Conservation (phyloP, 2,113 vertebrate genomes). For the Dunckerocampus dactyliophorus region DNA sequence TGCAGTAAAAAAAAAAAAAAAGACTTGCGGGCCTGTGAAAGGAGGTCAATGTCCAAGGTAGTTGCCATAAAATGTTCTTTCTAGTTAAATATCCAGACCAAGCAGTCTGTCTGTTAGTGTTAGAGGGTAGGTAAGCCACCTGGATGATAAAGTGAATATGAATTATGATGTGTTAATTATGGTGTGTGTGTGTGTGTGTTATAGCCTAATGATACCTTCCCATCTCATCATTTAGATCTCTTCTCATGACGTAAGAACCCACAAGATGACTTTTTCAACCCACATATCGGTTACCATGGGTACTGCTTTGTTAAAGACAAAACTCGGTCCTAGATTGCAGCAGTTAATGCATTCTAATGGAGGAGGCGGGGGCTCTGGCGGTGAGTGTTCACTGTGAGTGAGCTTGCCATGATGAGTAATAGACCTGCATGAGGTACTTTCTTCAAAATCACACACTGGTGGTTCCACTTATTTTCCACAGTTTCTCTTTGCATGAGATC, state of each 20-base stretch:
- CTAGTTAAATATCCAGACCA: background rate
- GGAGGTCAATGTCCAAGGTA: constrained; percentile 6
- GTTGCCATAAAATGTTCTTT: constrained; percentile 1
- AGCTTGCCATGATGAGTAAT: constrained; percentile 16
- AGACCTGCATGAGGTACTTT: constrained; percentile 9
- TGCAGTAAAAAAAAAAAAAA: constrained; percentile 32
- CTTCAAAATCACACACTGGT: constrained; percentile 27
- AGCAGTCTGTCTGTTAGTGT: background rate
- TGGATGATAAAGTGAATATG: background rate
- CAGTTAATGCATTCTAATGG: constrained; percentile 26
- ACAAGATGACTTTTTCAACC: constrained; percentile 14
- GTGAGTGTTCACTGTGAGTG: constrained; percentile 11
- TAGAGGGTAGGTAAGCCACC: background rate
- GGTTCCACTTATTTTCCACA: constrained; percentile 5
- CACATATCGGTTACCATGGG: constrained; percentile 42
- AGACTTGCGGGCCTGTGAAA: constrained; percentile 14
- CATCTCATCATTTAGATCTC: background rate
- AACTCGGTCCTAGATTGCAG: constrained; percentile 32
- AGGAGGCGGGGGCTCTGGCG: background rate
- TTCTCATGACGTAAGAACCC: constrained; percentile 20
- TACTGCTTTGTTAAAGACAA: constrained; percentile 38
- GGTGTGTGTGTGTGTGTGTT: constrained; percentile 5
- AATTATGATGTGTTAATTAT: background rate
- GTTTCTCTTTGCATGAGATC: constrained; percentile 7
- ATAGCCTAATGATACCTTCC: background rate